Evolutionary conservation across 2,113 vertebrate species (phyloP).

Genomic region (Seriola aureovittata): DNA sequence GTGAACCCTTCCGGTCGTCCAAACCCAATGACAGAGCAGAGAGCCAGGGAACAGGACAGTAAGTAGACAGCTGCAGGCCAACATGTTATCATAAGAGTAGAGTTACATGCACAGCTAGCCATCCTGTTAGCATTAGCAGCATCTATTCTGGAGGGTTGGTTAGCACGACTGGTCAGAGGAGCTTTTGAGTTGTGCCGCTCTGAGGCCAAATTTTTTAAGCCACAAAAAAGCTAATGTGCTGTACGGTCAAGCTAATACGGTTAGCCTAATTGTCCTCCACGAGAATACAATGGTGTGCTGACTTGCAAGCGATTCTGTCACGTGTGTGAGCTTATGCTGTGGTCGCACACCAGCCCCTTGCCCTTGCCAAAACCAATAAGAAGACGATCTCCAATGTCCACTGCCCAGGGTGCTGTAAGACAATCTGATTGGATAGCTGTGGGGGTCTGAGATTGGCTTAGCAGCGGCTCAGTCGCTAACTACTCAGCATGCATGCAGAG

Average conservation of each 20-base stretch:
- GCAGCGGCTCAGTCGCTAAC: constrained; percentile 59
- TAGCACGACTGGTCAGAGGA: not conserved
- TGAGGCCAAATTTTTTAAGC: constrained; percentile 9
- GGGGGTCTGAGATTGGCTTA: constrained; percentile 76
- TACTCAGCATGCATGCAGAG: constrained; percentile 43
- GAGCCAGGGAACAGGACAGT: constrained; percentile 72
- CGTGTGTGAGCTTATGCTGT: constrained; percentile 60
- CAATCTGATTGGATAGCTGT: constrained; percentile 79
- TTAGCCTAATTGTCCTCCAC: constrained; percentile 17
- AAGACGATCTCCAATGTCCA: constrained; percentile 71
- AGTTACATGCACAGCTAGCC: constrained; percentile 71
- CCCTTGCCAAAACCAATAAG: constrained; percentile 73
- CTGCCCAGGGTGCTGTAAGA: constrained; percentile 76
- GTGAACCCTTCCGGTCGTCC: constrained; percentile 65
- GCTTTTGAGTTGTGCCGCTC: constrained; percentile 1
- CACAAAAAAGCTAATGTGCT: not conserved
- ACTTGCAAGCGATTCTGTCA: constrained; percentile 38
- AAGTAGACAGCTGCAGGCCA: constrained; percentile 78
- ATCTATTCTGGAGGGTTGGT: constrained; percentile 56
- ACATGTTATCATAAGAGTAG: constrained; percentile 78
- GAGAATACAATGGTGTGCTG: constrained; percentile 23
- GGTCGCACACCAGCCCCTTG: constrained; percentile 57
- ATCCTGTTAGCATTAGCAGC: constrained; percentile 66
- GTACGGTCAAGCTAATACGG: not conserved
- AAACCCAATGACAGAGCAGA: constrained; percentile 83